Percentiles rank a stretch among this genome's conserved stretches.
Conservation (phyloP, 2,888 invertebrate genomes). For the Tribolium freemani region DNA sequence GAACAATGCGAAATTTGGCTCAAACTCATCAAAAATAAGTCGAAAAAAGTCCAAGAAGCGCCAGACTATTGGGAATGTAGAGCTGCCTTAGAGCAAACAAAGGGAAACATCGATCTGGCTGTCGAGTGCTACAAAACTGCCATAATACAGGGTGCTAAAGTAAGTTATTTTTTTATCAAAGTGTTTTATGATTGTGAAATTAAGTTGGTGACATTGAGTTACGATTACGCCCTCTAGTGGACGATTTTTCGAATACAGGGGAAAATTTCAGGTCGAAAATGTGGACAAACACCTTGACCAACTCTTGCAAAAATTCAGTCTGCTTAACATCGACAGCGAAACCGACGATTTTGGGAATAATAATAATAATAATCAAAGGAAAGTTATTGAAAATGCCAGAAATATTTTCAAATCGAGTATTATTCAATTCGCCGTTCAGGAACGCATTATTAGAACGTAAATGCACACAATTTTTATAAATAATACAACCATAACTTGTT, state of each 20-base stretch:
- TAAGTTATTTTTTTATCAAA: constrained; percentile 51
- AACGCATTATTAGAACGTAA: constrained; percentile 57
- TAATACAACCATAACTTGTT: not conserved
- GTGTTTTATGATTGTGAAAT: not conserved
- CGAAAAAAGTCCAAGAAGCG: constrained; percentile 64
- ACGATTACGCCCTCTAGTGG: too few species aligned
- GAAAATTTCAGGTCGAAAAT: constrained; percentile 66
- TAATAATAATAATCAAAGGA: constrained; percentile 50
- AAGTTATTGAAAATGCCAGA: constrained; percentile 69
- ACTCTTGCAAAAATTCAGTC: constrained; percentile 73
- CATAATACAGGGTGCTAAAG: constrained; percentile 73
- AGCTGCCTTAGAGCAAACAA: constrained; percentile 71
- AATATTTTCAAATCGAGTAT: constrained; percentile 74
- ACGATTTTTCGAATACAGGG: too few species aligned
- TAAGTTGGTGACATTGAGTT: not conserved
- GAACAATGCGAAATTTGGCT: constrained; percentile 73
- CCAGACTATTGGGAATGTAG: constrained; percentile 75
- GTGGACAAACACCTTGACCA: constrained; percentile 72
- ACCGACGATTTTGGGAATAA: constrained; percentile 53
- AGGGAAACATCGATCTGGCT: constrained; percentile 72
- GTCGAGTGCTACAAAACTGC: constrained; percentile 74
- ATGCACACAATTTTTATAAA: constrained; percentile 16
- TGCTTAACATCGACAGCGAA: constrained; percentile 69
- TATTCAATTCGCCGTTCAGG: constrained; percentile 73
- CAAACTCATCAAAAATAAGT: constrained; percentile 69